Evolutionary conservation across 2,797 vertebrate genomes (phyloP), one percentile per base, ranked within the genome.

Genomic region (Argyrosomus regius): DNA sequence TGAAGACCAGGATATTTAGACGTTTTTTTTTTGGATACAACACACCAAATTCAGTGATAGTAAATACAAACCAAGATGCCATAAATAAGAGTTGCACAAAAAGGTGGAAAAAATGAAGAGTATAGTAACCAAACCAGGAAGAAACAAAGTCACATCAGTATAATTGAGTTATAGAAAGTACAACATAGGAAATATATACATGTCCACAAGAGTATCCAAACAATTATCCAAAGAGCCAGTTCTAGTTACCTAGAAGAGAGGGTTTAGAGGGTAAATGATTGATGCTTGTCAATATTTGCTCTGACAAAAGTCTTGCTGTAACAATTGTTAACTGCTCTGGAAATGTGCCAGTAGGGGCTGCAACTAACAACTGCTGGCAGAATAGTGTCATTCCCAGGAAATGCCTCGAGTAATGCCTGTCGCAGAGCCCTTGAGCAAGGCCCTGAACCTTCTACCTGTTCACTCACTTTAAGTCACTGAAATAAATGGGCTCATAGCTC

Each of bases 381-480:
- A 59, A 60, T 53, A n/a, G n/a, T 56, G 43, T 72, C 7, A 45
- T 50, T 46, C 31, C 45, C 14, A 31, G n/a, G n/a, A 59, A 45
- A 1, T 1, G 12, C 31, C 31, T 56, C 0, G 16, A 58, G 46
- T 24, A 39, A 39, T 39, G 35, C 11, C 17, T 58, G 16, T 59
- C 53, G 18, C 39, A n/a, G 26, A 49, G 35, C 50, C 50, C 28
- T 22, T 31, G 28, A 83, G 49, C 49, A 50, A 66, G 12, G 16
- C 53, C 0, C 16, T 35, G 24, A 61, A 20, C 31, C 17, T 4
- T 4, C 11, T 13, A 46, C 2, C 20, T n/a, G 13, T 43, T 50
- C 14, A 45, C 22, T 48, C 4, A 22, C 18, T 62, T 17, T 24
- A 53, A 57, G 17, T 52, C 5, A 7, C 13, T 17, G 28, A 35